Evolutionary conservation across 2,113 vertebrate species (phyloP).

Genomic region (Cebidichthys violaceus): DNA sequence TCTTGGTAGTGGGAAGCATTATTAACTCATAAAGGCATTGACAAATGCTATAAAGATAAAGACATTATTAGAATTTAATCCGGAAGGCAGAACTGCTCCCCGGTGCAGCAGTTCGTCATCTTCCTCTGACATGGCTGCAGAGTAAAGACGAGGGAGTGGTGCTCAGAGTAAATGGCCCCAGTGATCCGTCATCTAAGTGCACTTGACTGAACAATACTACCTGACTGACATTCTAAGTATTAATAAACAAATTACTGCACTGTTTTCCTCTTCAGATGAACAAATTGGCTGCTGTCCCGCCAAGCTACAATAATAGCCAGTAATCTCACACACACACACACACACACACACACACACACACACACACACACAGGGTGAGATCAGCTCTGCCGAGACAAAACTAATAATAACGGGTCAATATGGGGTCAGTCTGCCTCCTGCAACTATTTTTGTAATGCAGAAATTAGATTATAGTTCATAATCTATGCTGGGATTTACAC

Average conservation of each 20-base stretch:
- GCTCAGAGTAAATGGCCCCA: neutral
- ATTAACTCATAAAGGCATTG: slow-evolving; percentile 24
- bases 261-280: slow-evolving; percentile 37
- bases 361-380: slow-evolving; percentile 11
- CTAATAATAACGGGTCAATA: slow-evolving; percentile 36
- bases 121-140: slow-evolving; percentile 13
- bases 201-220: slow-evolving; percentile 48
- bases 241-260: slow-evolving; percentile 46
- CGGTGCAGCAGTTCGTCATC: slow-evolving; percentile 16
- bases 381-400: slow-evolving; percentile 22
- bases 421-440: slow-evolving; percentile 39
- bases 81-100: slow-evolving; percentile 38
- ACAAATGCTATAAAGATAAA: slow-evolving; percentile 38
- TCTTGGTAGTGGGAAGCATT: neutral
- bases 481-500: slow-evolving; percentile 31
- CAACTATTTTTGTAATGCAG: slow-evolving; percentile 5
- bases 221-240: slow-evolving; percentile 28
- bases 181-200: slow-evolving; percentile 28
- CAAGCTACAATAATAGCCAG: slow-evolving; percentile 27
- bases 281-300: slow-evolving; percentile 31
- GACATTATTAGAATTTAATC: slow-evolving; percentile 6
- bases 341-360: slow-evolving; percentile 14
- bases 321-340: slow-evolving; percentile 33
- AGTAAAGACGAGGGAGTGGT: slow-evolving; percentile 42
- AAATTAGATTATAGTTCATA: slow-evolving; percentile 46